Percentiles rank a stretch among this genome's conserved stretches.
Conservation (phyloP, 2,113 vertebrate species). For the Fulmarus glacialis region DNA sequence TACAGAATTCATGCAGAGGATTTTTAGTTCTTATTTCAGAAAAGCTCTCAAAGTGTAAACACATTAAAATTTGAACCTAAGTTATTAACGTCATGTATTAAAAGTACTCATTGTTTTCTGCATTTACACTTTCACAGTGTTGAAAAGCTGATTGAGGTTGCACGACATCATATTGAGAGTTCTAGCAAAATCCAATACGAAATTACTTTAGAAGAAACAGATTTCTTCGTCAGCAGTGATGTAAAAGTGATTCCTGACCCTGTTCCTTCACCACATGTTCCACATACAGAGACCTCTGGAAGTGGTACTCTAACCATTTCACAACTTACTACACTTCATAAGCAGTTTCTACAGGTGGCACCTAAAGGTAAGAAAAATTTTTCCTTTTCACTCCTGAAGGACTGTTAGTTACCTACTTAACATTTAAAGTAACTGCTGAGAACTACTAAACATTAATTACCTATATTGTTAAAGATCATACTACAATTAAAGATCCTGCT, state of each 20-base stretch:
- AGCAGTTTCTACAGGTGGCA: slow-evolving; percentile 78
- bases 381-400: not conserved
- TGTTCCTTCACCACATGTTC: slow-evolving; percentile 43
- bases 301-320: slow-evolving; percentile 73
- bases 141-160: slow-evolving; percentile 82
- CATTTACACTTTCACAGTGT: slow-evolving; percentile 75
- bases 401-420: not conserved
- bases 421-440: not conserved
- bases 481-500: not conserved
- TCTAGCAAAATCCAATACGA: slow-evolving; percentile 80
- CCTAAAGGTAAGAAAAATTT: slow-evolving; percentile 81
- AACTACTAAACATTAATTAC: not conserved
- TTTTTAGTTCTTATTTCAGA: not conserved
- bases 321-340: slow-evolving; percentile 80
- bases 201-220: slow-evolving; percentile 77
- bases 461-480: not conserved
- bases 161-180: slow-evolving; percentile 83
- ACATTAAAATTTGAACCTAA: not conserved
- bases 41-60: not conserved
- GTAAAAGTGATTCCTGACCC: slow-evolving; percentile 74
- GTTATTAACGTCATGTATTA: not conserved
- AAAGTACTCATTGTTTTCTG: not conserved
- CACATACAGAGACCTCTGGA: slow-evolving; percentile 69
- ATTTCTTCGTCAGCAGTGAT: slow-evolving; percentile 84
- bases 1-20: not conserved